phyloP scores from a whole-genome alignment of 2,113 vertebrate genomes.

The Lepus timidus region DNA sequence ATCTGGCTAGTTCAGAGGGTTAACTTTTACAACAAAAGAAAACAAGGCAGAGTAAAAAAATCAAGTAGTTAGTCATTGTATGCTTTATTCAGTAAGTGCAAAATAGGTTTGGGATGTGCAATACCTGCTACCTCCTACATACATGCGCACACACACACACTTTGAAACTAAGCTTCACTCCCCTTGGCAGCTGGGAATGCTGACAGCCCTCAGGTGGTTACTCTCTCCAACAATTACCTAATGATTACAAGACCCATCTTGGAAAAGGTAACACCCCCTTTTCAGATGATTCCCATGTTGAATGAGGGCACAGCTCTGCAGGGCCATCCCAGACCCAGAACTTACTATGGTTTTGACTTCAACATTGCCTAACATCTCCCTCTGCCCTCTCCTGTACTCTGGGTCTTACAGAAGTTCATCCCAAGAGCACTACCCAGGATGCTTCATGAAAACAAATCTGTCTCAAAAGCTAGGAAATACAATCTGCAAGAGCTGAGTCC shows the following conservation, averaged over 20 bases:
- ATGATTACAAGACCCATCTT: not conserved
- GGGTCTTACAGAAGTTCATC: not conserved
- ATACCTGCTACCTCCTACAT: accelerated
- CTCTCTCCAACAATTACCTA: not conserved
- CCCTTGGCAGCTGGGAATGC: not conserved
- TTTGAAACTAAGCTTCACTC: accelerated
- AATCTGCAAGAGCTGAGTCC: not conserved
- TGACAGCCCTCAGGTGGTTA: not conserved
- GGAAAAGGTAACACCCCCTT: not conserved
- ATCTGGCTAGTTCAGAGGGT: not conserved
- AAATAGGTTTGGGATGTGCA: accelerated
- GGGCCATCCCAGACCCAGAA: too few species aligned
- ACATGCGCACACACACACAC: accelerated
- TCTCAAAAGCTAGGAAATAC: not conserved
- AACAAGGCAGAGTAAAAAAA: not conserved
- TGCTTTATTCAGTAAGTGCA: not conserved
- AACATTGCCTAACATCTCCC: not conserved
- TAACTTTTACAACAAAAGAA: not conserved
- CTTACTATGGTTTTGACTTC: not conserved
- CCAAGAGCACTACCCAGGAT: not conserved
- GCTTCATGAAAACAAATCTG: not conserved
- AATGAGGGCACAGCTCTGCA: not conserved
- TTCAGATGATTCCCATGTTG: not conserved
- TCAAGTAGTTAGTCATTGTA: not conserved
- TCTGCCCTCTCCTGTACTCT: not conserved